Evolutionary conservation across 2,888 invertebrate genomes (phyloP).

Genomic region (Beris morrisii): DNA sequence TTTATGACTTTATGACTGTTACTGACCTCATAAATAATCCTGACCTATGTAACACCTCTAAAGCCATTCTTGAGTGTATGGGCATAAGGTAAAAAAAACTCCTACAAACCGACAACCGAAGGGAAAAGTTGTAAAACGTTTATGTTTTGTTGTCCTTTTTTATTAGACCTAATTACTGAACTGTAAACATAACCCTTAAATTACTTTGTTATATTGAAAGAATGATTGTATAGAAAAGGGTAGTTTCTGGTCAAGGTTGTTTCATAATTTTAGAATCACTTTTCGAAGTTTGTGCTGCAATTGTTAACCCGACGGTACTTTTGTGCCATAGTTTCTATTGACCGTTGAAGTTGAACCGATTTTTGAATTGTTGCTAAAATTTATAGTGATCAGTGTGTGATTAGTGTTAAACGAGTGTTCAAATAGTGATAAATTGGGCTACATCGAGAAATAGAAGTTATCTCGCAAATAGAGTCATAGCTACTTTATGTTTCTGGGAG

Average conservation of each 20-base stretch:
- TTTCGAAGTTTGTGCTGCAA: no score
- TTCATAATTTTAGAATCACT: no score
- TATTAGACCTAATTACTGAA: slow-evolving; percentile 20
- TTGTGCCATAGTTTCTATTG: no score
- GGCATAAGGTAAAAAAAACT: not conserved
- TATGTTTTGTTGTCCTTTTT: slow-evolving; percentile 30
- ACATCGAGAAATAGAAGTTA: no score
- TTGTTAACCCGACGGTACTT: no score
- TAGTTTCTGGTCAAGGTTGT: slow-evolving; percentile 22
- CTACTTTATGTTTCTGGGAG: no score
- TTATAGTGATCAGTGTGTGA: no score
- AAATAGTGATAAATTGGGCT: no score
- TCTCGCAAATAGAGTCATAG: no score
- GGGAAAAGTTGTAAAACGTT: slow-evolving; percentile 27
- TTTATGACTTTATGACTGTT: slow-evolving; percentile 38
- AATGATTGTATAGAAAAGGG: not conserved
- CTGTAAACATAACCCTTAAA: slow-evolving; percentile 27
- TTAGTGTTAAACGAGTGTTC: no score
- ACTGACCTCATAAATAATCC: slow-evolving; percentile 35
- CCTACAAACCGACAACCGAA: not conserved
- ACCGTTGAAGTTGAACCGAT: no score
- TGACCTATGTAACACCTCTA: slow-evolving; percentile 26
- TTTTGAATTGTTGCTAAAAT: no score
- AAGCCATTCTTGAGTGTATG: not conserved
- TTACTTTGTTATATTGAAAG: not conserved